phyloP scores from a whole-genome alignment of 2,888 invertebrate genomes.

The Hyposoter dolosus region DNA sequence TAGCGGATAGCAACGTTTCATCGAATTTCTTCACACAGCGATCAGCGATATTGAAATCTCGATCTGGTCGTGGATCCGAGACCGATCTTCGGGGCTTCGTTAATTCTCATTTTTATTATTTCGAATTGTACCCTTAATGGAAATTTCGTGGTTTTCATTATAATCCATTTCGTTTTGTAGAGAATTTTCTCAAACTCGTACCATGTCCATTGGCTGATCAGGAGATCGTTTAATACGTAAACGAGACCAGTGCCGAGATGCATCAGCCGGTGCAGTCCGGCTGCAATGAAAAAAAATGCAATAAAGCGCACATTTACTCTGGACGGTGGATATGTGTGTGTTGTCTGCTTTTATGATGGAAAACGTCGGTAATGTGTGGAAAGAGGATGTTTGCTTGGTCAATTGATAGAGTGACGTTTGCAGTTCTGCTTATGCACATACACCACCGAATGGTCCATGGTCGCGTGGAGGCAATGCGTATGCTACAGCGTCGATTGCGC shows the following conservation, averaged over 20 bases:
- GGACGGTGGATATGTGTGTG: constrained; percentile 6
- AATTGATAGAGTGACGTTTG: constrained; percentile 52
- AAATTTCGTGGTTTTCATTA: neutral
- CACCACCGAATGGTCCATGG: neutral
- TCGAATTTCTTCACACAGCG: neutral
- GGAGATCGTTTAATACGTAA: neutral
- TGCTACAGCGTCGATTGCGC: neutral
- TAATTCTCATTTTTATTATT: neutral
- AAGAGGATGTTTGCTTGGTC: constrained; percentile 35
- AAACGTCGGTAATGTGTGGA: constrained; percentile 38
- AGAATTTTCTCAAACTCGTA: neutral
- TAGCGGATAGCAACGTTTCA: neutral
- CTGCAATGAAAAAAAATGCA: constrained; percentile 2
- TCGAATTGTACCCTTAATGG: neutral
- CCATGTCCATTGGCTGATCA: neutral
- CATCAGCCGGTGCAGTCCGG: no score
- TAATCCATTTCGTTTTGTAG: neutral
- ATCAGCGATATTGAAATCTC: neutral
- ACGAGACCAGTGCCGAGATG: neutral
- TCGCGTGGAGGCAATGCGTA: neutral
- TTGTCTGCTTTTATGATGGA: constrained; percentile 8
- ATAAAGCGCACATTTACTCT: neutral
- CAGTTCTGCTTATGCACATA: constrained; percentile 10
- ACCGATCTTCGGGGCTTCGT: neutral
- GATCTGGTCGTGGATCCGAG: neutral